These are phyloP conservation scores for Psilopsiagon aymara DNA, from an alignment of 2,113 vertebrate genomes.

Conservation along the genomic window DNA sequence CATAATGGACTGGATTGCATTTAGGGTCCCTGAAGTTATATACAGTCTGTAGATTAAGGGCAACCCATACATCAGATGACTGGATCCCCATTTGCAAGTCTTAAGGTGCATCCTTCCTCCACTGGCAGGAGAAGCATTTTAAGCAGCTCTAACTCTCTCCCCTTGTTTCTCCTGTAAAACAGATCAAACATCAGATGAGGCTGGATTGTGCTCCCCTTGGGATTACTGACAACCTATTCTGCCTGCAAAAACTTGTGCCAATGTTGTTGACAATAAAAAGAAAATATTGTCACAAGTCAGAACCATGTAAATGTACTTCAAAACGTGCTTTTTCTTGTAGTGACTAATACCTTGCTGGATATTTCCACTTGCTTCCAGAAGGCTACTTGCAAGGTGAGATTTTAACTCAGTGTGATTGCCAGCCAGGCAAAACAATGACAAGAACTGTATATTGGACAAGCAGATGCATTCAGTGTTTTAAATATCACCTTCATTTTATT, in stretches of 20 bases:
- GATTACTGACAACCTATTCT: not conserved
- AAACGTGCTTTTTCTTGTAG: not conserved
- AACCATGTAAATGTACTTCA: not conserved
- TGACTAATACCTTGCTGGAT: not conserved
- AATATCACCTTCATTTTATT: not conserved
- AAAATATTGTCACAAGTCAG: not conserved
- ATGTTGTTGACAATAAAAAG: not conserved
- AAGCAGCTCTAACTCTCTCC: not conserved
- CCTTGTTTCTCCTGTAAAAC: not conserved
- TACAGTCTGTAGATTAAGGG: not conserved
- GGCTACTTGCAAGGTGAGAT: not conserved
- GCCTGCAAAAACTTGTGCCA: not conserved
- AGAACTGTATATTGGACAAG: not conserved
- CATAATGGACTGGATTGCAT: not conserved
- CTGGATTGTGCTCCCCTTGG: not conserved
- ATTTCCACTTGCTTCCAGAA: not conserved
- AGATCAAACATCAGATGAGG: not conserved
- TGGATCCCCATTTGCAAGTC: not conserved
- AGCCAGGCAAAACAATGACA: not conserved
- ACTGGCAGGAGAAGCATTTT: not conserved
- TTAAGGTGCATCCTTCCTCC: not conserved
- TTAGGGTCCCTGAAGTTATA: not conserved
- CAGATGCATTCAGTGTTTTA: not conserved
- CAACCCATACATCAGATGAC: not conserved
- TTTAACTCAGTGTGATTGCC: not conserved